A percentile compares a stretch with the other conserved stretches of the same genome.
Evolutionary conservation across 2,797 vertebrate species (phyloP).

Genomic region (Micromesistius poutassou): DNA sequence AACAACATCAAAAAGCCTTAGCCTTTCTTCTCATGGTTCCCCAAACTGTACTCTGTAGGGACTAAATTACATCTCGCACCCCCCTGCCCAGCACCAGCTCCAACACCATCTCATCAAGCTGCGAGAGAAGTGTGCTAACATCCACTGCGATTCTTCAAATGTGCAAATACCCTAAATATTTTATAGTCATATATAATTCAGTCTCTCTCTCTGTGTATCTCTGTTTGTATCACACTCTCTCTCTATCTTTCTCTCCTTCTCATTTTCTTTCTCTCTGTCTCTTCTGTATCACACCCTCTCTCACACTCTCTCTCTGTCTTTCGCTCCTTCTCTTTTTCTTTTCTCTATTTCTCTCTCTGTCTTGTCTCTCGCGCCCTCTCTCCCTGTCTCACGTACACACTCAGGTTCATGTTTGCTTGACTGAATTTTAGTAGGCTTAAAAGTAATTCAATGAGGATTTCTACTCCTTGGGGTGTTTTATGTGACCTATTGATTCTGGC

Average conservation of each 20-base stretch:
- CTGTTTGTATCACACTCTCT: neutral
- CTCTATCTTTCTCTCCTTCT: neutral
- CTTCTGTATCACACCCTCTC: neutral
- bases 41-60: constrained; percentile 21
- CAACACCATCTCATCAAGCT: constrained; percentile 17
- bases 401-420: no score
- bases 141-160: constrained; percentile 51
- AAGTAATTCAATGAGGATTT: no score
- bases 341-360: constrained; percentile 1
- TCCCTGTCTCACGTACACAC: neutral
- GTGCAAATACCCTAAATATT: constrained; percentile 72
- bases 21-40: constrained; percentile 22
- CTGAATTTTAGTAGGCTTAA: no score
- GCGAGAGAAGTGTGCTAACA: constrained; percentile 41
- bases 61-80: constrained; percentile 26
- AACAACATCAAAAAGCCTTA: constrained; percentile 15
- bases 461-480: no score
- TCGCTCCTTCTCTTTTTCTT: neutral
- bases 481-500: no score
- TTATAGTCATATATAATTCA: constrained; percentile 71
- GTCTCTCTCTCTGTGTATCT: constrained; percentile 15
- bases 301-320: neutral
- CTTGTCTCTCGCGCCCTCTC: neutral
- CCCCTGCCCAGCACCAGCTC: neutral
- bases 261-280: constrained; percentile 1